Evolutionary conservation across 2,797 vertebrate genomes (phyloP).

Genomic region (Syndactyla subalaris): DNA sequence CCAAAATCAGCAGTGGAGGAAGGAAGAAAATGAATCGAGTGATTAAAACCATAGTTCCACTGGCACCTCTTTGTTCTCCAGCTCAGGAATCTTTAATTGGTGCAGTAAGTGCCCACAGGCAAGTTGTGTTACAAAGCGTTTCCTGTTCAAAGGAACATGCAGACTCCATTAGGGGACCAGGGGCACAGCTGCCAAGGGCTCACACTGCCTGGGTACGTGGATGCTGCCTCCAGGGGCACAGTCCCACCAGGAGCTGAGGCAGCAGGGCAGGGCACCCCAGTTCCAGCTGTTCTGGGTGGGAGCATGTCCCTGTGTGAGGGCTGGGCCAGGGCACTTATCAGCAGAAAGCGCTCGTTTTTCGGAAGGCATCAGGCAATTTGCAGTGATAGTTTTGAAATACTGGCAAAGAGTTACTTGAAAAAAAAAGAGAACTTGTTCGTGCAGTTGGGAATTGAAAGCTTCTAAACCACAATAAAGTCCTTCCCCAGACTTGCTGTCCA

Average conservation of each 20-base stretch:
- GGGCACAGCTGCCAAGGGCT: conserved; percentile 24
- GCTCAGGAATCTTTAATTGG: conserved; percentile 63
- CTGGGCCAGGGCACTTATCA: background rate
- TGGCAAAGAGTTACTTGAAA: conserved; percentile 54
- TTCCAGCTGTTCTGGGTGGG: fast-evolving
- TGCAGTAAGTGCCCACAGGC: conserved; percentile 64
- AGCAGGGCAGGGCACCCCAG: background rate
- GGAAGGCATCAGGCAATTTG: background rate
- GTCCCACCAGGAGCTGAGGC: background rate
- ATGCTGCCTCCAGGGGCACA: background rate
- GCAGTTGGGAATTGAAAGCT: conserved; percentile 69
- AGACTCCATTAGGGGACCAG: conserved; percentile 24
- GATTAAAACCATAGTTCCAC: conserved; percentile 52
- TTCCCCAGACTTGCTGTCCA: conserved; percentile 71
- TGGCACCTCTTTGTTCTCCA: conserved; percentile 55
- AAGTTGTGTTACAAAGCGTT: conserved; percentile 60
- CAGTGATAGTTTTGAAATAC: conserved; percentile 49
- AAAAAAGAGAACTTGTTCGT: conserved; percentile 52
- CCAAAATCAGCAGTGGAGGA: conserved; percentile 45
- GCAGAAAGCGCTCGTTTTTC: background rate
- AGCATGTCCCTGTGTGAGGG: background rate
- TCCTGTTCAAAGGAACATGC: conserved; percentile 60
- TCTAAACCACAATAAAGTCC: conserved; percentile 74
- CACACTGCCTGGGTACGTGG: background rate
- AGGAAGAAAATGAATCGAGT: conserved; percentile 56